Evolutionary conservation across 2,797 vertebrate species (phyloP).

Genomic region (Spinus olivaceus): DNA sequence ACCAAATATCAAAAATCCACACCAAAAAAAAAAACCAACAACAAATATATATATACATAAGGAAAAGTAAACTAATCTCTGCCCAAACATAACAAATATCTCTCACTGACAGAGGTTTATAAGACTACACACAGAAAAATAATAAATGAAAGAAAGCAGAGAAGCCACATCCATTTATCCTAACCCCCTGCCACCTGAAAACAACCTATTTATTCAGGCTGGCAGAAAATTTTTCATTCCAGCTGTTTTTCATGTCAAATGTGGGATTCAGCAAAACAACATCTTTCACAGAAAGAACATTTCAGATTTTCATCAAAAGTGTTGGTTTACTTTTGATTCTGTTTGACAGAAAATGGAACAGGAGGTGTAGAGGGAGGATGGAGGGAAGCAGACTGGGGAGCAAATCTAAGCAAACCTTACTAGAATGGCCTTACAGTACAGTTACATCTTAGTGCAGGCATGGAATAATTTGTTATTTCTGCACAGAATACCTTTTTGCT

Average conservation of each 20-base stretch:
- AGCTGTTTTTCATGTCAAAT: not conserved
- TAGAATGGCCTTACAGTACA: not conserved
- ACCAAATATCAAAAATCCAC: not conserved
- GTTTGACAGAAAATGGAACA: not conserved
- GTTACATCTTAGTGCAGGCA: not conserved
- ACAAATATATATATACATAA: not conserved
- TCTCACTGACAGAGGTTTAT: not conserved
- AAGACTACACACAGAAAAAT: not conserved
- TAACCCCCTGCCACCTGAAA: not conserved
- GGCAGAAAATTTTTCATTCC: not conserved
- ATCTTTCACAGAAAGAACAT: not conserved
- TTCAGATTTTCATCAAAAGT: not conserved
- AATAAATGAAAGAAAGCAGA: not conserved
- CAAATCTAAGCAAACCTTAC: not conserved
- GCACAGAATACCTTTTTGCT: not conserved
- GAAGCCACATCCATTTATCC: not conserved
- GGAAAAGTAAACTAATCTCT: not conserved
- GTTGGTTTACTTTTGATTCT: not conserved
- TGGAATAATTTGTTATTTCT: not conserved
- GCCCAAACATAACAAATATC: not conserved
- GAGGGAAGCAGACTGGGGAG: not conserved
- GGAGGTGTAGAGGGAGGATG: fast-evolving
- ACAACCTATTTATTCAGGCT: not conserved
- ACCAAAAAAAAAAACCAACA: not conserved
- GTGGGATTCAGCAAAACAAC: not conserved